These are phyloP conservation scores for Aphelenchoides avenae DNA, from an alignment of 1,140 invertebrate species.

Conservation along the genomic window DNA sequence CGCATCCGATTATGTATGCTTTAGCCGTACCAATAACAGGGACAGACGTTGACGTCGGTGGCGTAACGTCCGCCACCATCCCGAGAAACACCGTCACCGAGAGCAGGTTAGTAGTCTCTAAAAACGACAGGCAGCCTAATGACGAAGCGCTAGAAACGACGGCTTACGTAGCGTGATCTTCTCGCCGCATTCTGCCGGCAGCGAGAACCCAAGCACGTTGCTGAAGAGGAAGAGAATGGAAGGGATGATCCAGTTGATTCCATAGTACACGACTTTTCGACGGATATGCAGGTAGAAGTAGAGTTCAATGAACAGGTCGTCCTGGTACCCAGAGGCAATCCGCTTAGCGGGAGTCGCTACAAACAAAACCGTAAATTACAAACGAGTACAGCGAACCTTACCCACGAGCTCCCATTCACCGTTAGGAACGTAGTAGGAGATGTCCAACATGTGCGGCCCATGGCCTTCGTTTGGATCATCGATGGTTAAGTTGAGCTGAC, in stretches of 20 bases:
- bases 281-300: slow-evolving; percentile 64
- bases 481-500: slow-evolving; percentile 61
- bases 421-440: slow-evolving; percentile 62
- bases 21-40: slow-evolving; percentile 73
- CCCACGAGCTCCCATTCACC: slow-evolving; percentile 61
- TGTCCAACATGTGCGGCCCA: slow-evolving; percentile 65
- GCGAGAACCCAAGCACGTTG: slow-evolving; percentile 83
- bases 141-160: neutral
- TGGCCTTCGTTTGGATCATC: slow-evolving; percentile 49
- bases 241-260: slow-evolving; percentile 83
- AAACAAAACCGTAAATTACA: slow-evolving; percentile 6
- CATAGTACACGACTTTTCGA: slow-evolving; percentile 79
- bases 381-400: neutral
- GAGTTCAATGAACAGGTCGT: slow-evolving; percentile 49
- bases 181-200: slow-evolving; percentile 83
- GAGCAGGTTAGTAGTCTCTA: slow-evolving; percentile 74
- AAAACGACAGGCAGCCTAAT: slow-evolving; percentile 23
- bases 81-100: slow-evolving; percentile 89
- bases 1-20: neutral
- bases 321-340: slow-evolving; percentile 26
- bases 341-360: slow-evolving; percentile 40
- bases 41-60: slow-evolving; percentile 74
- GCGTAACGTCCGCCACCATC: slow-evolving; percentile 73
- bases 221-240: slow-evolving; percentile 78
- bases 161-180: slow-evolving; percentile 68